Base-by-base conservation (phyloP, 2,888 invertebrate species). In the Drosophila anomelani region DNA sequence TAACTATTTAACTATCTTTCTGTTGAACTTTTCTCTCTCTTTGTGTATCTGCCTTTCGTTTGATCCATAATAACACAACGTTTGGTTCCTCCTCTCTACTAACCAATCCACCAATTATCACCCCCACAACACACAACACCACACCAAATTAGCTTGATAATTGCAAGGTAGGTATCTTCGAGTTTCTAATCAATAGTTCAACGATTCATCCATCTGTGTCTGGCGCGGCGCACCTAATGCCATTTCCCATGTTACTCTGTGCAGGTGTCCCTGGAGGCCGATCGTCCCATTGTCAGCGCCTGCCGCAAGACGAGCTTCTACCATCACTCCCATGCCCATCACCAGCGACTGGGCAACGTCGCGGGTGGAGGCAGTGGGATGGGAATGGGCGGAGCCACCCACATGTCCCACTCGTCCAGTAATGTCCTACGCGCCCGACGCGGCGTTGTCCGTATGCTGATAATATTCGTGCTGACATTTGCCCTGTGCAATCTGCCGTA, bases 401-500 rank as follows among this genome's bases (percentile, higher is more conserved):
- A 95, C 89, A 93, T 95, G 88, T 95, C 95, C 38, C 95, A 95
- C 79, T 94, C 96, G 54, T 95, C 96, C 56, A 95, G 95, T 82
- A 96, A 96, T 91, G 96, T 96, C 13, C 92, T 97, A 72, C 94
- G 95, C 58, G 96, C 97, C 32, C 94, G 97, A 23, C 94, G 96
- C 38, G 96, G 97, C 54, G 98, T 98, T 55, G 97, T 98, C 79
- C 95, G 97, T 75, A 96, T 98, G 95, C 94, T 98, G 80, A 96
- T 98, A 75, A 96, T 96, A 34, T 96, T 98, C 54, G 97, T 98
- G 55, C 94, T 96, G 78, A 96, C 97, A 59, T 98, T 98, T 92
- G 97, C 97, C 17, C 90, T 97, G 41, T 97, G 98, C 93, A 97
- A 98, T 92, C 93, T 98, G 74, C 98, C 98, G 0, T 96, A 96